Percentiles rank a stretch among this genome's conserved stretches.
Conservation (phyloP, 2,113 vertebrate genomes). For the Arvicanthis niloticus region DNA sequence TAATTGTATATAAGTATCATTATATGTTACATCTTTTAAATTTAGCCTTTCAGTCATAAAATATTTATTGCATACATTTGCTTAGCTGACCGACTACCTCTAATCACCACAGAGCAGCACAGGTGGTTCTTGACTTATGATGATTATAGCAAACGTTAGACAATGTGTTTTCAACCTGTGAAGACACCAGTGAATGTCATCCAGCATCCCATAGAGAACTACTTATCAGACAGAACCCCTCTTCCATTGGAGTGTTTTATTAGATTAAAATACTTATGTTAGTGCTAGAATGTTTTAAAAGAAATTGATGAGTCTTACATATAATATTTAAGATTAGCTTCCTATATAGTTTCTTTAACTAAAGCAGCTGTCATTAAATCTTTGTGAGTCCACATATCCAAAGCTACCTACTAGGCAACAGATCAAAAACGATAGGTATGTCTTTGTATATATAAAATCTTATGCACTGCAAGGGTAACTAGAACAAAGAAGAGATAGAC, state of each 20-base stretch:
- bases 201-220: neutral
- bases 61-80: neutral
- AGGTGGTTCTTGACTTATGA: neutral
- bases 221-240: neutral
- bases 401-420: neutral
- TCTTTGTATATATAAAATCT: neutral
- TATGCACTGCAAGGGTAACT: neutral
- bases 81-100: neutral
- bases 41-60: conserved; percentile 15
- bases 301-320: neutral
- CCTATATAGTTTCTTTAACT: neutral
- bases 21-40: neutral
- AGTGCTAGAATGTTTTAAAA: conserved; percentile 10
- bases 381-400: neutral
- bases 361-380: neutral
- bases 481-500: neutral
- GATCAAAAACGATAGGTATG: neutral
- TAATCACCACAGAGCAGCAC: neutral
- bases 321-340: neutral
- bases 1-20: neutral
- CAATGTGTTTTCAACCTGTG: neutral
- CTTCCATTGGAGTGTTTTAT: neutral
- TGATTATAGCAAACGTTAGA: neutral
- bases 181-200: neutral
- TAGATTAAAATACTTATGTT: conserved; percentile 21